phyloP scores from a whole-genome alignment of 2,888 invertebrate species.

The Seira sanloemensis region DNA sequence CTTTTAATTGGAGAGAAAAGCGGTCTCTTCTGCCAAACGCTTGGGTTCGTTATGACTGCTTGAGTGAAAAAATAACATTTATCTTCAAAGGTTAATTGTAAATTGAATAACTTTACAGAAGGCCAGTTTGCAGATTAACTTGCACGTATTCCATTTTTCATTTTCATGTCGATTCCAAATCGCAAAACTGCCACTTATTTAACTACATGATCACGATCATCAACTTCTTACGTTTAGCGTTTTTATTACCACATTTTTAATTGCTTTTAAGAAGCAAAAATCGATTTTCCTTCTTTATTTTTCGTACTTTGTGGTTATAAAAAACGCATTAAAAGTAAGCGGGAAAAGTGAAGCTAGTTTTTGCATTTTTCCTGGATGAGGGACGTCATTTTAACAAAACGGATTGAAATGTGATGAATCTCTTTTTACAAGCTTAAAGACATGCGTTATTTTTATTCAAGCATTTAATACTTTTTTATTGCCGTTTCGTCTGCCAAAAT shows the following conservation, averaged over 20 bases:
- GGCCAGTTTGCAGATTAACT: too few relatives aligned
- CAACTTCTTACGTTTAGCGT: too few relatives aligned
- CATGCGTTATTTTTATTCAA: slow-evolving; percentile 10
- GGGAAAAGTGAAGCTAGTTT: background rate
- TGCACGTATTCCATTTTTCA: too few relatives aligned
- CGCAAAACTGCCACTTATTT: too few relatives aligned
- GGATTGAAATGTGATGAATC: slow-evolving; percentile 8
- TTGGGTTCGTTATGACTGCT: slow-evolving; percentile 6
- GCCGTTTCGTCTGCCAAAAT: too few relatives aligned
- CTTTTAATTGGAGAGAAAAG: background rate
- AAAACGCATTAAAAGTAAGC: slow-evolving; percentile 43
- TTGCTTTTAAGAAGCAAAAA: slow-evolving; percentile 41
- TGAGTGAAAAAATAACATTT: background rate
- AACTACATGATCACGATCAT: too few relatives aligned
- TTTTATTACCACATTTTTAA: slow-evolving; percentile 44
- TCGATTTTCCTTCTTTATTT: slow-evolving; percentile 39
- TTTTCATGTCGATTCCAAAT: too few relatives aligned
- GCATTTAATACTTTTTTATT: too few relatives aligned
- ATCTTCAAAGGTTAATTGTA: background rate
- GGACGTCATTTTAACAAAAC: background rate
- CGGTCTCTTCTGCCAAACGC: slow-evolving; percentile 6
- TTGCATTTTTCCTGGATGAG: background rate
- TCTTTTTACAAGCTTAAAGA: slow-evolving; percentile 14
- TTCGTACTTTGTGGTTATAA: slow-evolving; percentile 27
- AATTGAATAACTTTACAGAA: background rate